Base-by-base conservation (phyloP, 2,888 invertebrate genomes). In the Drosophila anomalipes region DNA sequence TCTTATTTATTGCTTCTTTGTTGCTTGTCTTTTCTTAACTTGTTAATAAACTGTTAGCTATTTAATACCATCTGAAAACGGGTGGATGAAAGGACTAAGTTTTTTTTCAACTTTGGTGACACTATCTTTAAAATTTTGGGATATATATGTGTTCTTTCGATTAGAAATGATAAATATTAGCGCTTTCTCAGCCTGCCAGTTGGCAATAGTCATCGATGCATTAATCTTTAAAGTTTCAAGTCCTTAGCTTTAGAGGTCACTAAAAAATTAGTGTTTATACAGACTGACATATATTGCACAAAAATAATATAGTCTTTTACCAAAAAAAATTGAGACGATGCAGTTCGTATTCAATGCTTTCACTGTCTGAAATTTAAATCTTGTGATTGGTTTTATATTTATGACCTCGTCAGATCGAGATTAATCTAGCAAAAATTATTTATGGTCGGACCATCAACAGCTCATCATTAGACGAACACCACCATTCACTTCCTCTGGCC, bases 401-500 rank as follows among this genome's bases (percentile, higher is more conserved):
- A 33, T 30, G 33, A 16, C 49, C 58, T 41, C 60, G 64, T 80
- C 78, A 68, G 30, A n/a, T 3, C 19, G 47, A 60, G 58, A 62
- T 70, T 61, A 61, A 70, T 64, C 49, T 35, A 51, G 26, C 26
- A 53, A 67, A 65, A 54, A 39, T n/a, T 33, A 41, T 49, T 79
- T 65, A 19, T 47, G 30, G 32, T 37, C 58, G 39, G 47, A 51
- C 39, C 57, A 58, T 52, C 79, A 67, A 59, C 67, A 62, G 26
- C 49, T 56, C 52, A 71, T 76, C 68, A 68, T 79, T 80, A 65
- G 67, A 3, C 51, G 5, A n/a, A 12, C 33, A 32, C 14, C 26
- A 9, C 26, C 32, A 0, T 51, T 26, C 26, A 9, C 9, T 4
- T 26, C 12, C 49, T 1, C 12, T 14, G 26, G 10, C 12, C 14